These are phyloP conservation scores for Alosa alosa DNA, from an alignment of 2,113 vertebrate genomes.

Conservation along the genomic window DNA sequence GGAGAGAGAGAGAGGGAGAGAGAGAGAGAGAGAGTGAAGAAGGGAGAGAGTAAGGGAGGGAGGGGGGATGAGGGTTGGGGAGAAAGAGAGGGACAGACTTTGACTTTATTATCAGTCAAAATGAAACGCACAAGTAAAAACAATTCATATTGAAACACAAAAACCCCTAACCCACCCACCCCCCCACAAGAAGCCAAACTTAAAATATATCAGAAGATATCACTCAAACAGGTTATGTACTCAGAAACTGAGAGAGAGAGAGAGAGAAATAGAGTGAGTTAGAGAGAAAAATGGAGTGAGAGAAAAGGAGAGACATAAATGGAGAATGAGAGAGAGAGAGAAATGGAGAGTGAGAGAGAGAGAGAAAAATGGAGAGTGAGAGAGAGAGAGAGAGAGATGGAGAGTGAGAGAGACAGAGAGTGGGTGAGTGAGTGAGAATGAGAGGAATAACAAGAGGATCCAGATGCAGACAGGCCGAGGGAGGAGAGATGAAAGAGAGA, in stretches of 20 bases:
- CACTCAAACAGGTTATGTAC: too few relatives aligned
- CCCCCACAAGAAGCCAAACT: too few relatives aligned
- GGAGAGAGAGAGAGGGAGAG: conserved; percentile 12
- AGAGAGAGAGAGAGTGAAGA: conserved; percentile 17
- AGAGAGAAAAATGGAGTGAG: conserved; percentile 3
- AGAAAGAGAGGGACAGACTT: not conserved
- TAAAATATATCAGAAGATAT: too few relatives aligned
- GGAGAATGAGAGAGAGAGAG: not conserved
- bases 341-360: not conserved
- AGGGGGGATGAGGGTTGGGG: too few relatives aligned
- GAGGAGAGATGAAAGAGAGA: not conserved
- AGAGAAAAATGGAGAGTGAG: not conserved
- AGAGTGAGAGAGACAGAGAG: not conserved
- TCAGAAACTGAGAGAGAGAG: not conserved
- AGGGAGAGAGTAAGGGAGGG: conserved; percentile 1
- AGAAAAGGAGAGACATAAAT: not conserved
- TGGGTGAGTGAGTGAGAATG: not conserved
- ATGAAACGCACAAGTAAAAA: too few relatives aligned
- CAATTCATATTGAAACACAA: too few relatives aligned
- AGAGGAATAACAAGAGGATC: too few relatives aligned
- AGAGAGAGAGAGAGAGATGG: conserved; percentile 24
- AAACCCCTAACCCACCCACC: too few relatives aligned
- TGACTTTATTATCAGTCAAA: too few relatives aligned
- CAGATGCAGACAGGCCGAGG: not conserved
- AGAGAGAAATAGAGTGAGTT: not conserved